Evolutionary conservation across 1,140 invertebrate species (phyloP).

Genomic region (Dinoponera quadriceps): DNA sequence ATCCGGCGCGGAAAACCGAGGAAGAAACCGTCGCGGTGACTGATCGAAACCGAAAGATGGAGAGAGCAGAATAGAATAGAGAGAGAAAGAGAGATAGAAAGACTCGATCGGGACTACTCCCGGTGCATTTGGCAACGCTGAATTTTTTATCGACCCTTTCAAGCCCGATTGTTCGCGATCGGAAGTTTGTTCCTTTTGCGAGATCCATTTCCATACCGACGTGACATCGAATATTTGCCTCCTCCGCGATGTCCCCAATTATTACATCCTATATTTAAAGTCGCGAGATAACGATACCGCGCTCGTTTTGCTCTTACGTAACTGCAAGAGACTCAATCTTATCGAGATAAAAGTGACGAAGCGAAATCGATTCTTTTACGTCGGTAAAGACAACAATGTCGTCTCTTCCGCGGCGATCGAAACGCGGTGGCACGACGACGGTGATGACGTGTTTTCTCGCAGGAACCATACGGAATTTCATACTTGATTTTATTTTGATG

Average conservation of each 20-base stretch:
- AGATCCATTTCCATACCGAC: background rate
- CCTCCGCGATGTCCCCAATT: background rate
- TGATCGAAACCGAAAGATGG: background rate
- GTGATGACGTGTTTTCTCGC: background rate
- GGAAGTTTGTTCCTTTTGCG: background rate
- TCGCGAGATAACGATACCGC: background rate
- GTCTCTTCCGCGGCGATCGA: background rate
- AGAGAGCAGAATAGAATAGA: too few species aligned
- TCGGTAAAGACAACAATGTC: background rate
- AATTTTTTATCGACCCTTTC: slow-evolving; percentile 34
- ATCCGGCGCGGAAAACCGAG: slow-evolving; percentile 8
- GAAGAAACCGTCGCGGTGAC: background rate
- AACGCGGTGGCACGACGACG: background rate
- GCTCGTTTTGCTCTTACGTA: background rate
- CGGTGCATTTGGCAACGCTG: slow-evolving; percentile 21
- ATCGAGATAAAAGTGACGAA: background rate
- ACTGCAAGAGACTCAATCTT: background rate
- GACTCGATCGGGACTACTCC: background rate
- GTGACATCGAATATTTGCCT: background rate
- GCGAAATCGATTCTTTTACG: background rate
- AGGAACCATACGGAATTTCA: background rate
- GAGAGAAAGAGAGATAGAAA: too few species aligned
- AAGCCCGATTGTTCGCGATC: slow-evolving; percentile 27
- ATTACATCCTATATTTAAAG: background rate
- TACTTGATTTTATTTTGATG: slow-evolving; percentile 11